Conservation (phyloP, 2,888 invertebrate genomes). For the Hyles lineata region DNA sequence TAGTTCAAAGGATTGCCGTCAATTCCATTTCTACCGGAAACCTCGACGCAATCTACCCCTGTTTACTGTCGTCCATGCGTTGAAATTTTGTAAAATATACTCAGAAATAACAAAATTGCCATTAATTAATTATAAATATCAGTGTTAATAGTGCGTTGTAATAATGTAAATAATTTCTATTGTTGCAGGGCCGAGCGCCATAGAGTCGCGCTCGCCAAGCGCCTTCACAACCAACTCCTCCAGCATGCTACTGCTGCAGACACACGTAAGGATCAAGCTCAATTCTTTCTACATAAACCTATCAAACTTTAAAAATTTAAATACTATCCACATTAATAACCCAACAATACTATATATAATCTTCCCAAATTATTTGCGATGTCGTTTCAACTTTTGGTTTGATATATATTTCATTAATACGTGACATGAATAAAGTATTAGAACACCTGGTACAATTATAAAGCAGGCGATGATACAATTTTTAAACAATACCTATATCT, state of each 20-base stretch:
- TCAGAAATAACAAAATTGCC: neutral
- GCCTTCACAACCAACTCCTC: conserved; percentile 85
- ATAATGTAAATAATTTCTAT: conserved; percentile 67
- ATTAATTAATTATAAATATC: neutral
- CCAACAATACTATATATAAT: neutral
- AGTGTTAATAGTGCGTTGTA: neutral
- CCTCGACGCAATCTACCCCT: conserved; percentile 63
- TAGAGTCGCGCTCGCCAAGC: conserved; percentile 85
- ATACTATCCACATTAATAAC: neutral
- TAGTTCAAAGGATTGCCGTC: conserved; percentile 81
- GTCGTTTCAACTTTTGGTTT: too few species aligned
- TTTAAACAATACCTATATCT: conserved; percentile 38
- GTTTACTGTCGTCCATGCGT: conserved; percentile 49
- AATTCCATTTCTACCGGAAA: conserved; percentile 60
- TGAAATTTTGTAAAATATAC: conserved; percentile 32
- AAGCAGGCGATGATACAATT: conserved; percentile 47
- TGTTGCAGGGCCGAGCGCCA: conserved; percentile 84
- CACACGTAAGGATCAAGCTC: conserved; percentile 88
- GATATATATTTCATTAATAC: neutral
- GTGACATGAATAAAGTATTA: conserved; percentile 43
- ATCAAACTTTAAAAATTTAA: neutral
- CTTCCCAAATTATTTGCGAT: conserved; percentile 27
- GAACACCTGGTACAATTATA: conserved; percentile 57
- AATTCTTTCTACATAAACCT: conserved; percentile 20
- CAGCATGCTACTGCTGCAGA: conserved; percentile 97